Conservation (phyloP, 1,140 invertebrate species). For the Arion vulgaris region DNA sequence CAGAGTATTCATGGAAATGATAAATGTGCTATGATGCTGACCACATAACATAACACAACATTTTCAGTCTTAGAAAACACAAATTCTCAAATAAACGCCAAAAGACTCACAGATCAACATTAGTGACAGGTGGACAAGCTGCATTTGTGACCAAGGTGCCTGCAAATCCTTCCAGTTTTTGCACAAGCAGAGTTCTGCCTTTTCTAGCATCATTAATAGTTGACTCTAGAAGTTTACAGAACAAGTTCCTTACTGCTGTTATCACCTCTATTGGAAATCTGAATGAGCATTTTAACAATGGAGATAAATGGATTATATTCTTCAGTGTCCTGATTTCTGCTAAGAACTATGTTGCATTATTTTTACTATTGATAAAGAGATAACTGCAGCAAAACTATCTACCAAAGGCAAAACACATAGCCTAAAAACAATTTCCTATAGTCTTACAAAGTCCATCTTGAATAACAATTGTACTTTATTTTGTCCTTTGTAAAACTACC, state of each 20-base stretch:
- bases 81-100: too few relatives aligned
- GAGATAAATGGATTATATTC: too few relatives aligned
- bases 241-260: conserved; percentile 48
- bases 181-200: conserved; percentile 54
- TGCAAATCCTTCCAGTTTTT: conserved; percentile 58
- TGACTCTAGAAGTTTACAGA: conserved; percentile 63
- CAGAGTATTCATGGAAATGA: too few relatives aligned
- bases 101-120: conserved; percentile 50
- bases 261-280: conserved; percentile 55
- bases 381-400: not conserved
- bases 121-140: conserved; percentile 49
- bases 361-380: not conserved
- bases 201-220: conserved; percentile 59
- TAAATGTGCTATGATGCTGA: too few relatives aligned
- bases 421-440: too few relatives aligned
- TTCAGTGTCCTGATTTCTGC: too few relatives aligned
- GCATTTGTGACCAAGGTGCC: conserved; percentile 55
- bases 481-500: too few relatives aligned
- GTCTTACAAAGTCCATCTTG: too few relatives aligned
- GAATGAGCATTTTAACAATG: not conserved
- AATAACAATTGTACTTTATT: too few relatives aligned
- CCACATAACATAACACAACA: too few relatives aligned
- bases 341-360: not conserved
- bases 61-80: too few relatives aligned
- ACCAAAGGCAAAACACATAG: too few relatives aligned